These are phyloP conservation scores for Nesoenas mayeri DNA, from an alignment of 2,113 vertebrate species.

Conservation along the genomic window DNA sequence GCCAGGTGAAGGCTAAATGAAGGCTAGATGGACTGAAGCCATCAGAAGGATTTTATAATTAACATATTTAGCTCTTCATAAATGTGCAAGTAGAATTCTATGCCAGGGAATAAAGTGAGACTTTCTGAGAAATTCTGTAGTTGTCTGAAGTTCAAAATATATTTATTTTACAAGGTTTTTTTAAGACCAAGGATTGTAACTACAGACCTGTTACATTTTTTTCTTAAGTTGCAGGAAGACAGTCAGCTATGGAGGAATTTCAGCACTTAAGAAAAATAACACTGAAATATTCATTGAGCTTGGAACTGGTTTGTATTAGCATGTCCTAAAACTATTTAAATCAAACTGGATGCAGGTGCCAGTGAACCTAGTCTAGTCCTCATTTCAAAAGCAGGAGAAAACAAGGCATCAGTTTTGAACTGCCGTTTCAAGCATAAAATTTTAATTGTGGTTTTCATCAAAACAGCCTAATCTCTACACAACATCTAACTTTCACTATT, in stretches of 20 bases:
- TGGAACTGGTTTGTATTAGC: slow-evolving; percentile 40
- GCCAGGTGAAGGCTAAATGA: not conserved
- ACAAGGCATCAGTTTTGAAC: not conserved
- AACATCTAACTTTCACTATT: not conserved
- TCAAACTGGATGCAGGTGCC: slow-evolving; percentile 8
- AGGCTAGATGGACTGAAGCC: not conserved
- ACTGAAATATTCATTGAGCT: slow-evolving; percentile 6
- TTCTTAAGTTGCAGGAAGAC: not conserved
- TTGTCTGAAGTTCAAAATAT: not conserved
- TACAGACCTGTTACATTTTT: not conserved
- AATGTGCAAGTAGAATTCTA: not conserved
- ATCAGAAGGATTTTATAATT: not conserved
- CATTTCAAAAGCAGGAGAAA: slow-evolving; percentile 21
- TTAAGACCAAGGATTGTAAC: not conserved
- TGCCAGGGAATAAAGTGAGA: not conserved
- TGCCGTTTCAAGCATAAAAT: not conserved
- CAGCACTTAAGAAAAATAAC: not conserved
- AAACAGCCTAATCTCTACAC: not conserved
- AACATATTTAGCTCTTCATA: not conserved
- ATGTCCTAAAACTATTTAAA: slow-evolving; percentile 53
- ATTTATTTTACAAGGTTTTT: not conserved
- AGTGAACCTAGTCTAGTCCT: slow-evolving; percentile 8
- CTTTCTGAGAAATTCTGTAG: not conserved
- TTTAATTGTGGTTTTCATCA: not conserved
- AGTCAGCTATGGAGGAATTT: not conserved